Conservation (phyloP, 2,797 vertebrate genomes). For the Poeciliopsis infans region DNA sequence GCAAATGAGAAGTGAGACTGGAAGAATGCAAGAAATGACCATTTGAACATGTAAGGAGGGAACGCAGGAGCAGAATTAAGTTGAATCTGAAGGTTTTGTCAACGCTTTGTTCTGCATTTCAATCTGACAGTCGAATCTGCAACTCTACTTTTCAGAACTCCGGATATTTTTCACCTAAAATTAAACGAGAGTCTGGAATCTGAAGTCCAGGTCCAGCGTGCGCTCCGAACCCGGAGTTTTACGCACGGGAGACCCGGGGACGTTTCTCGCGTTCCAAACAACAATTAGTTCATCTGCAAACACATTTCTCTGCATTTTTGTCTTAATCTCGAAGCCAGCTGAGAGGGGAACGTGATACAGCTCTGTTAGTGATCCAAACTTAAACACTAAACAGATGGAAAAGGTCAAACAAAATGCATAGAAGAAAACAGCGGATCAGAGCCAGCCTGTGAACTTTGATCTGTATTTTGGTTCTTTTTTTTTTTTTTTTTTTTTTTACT, state of each 20-base stretch:
- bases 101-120: neutral
- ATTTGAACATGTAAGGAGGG: neutral
- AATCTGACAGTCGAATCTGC: neutral
- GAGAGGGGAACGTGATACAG: too few relatives aligned
- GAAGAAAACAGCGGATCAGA: neutral
- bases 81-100: neutral
- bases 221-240: constrained; percentile 21
- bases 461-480: neutral
- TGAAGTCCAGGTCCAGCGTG: neutral
- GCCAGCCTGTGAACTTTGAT: neutral
- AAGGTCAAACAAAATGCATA: neutral
- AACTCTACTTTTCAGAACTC: too few relatives aligned
- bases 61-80: neutral
- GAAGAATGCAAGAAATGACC: constrained; percentile 36
- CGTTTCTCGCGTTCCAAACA: constrained; percentile 11
- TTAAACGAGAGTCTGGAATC: neutral
- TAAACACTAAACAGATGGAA: neutral
- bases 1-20: constrained; percentile 52
- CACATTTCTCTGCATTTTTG: neutral
- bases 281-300: neutral
- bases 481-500: neutral
- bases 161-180: neutral
- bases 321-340: neutral
- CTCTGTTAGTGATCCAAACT: neutral
- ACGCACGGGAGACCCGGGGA: constrained; percentile 21